These are phyloP conservation scores for Strigamia maritima DNA, from an alignment of 2,888 invertebrate genomes.

Conservation along the genomic window DNA sequence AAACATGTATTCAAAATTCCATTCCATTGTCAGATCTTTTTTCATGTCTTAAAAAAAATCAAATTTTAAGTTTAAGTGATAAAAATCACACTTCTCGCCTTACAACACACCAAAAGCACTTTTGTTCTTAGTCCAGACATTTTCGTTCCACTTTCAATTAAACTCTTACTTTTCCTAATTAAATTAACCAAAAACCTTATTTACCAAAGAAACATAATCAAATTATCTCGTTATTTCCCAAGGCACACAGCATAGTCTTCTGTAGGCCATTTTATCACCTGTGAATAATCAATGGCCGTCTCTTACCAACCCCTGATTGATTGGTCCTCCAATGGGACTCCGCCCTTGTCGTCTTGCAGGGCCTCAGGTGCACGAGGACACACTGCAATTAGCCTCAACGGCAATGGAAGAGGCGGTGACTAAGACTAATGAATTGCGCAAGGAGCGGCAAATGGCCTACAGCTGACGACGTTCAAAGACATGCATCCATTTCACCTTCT, in stretches of 20 bases:
- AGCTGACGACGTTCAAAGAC: neutral
- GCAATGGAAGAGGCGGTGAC: neutral
- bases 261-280: neutral
- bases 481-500: neutral
- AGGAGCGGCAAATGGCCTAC: neutral
- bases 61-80: neutral
- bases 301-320: neutral
- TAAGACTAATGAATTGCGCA: neutral
- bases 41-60: neutral
- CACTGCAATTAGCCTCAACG: neutral
- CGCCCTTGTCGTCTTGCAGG: neutral
- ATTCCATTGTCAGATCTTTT: neutral
- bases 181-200: neutral
- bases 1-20: neutral
- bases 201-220: neutral
- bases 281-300: neutral
- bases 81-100: neutral
- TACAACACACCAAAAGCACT: too few relatives aligned
- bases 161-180: neutral
- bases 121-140: neutral
- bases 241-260: neutral
- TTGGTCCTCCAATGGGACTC: neutral
- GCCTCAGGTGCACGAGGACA: neutral
- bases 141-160: neutral
- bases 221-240: neutral